Evolutionary conservation across 2,797 vertebrate genomes (phyloP), one percentile per base, ranked within the genome.

Genomic region (Lithobates pipiens): DNA sequence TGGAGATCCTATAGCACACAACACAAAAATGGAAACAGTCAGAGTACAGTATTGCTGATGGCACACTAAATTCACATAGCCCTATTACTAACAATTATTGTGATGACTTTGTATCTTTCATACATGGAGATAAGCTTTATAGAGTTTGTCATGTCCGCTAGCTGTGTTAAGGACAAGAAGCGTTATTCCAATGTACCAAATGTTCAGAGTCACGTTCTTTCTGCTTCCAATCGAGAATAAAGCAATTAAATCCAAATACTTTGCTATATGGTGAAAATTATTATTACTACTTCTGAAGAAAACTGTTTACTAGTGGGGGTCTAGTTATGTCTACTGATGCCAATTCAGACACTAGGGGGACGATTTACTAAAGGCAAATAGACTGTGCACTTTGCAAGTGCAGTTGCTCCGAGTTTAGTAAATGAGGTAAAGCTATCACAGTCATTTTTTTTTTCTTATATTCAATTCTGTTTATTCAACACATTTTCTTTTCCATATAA

Each of bases 61-160:
- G 77, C 83, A 73, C 25, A 34, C 25, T 10, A n/a, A 27, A 27
- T 27, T 65, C 76, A 27, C 39, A 61, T 65, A 73, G 50, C 54
- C 76, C 69, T 25, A 83, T 75, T 36, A 11, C 77, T 85, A 74
- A 74, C 83, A 85, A 85, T 85, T 79, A 85, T 80, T 74, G 23
- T 85, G 75, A 85, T 85, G 70, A 80, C 83, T 74, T 32, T 27
- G 54, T 80, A 50, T 39, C 76, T 73, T 65, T 78, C 68, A 84
- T 80, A 80, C 39, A 78, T 67, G 54, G 39, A 85, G 68, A 85
- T 65, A 79, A 71, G 39, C 44, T 46, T 79, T 79, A 85, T 80
- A 74, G 11, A 54, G 18, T 74, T 16, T 85, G 83, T 79, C 83
- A 85, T 85, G 54, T 78, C 77, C 69, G 39, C 70, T 85, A 65